Base-by-base conservation (phyloP, 2,113 vertebrate species). In the Hyla sarda region DNA sequence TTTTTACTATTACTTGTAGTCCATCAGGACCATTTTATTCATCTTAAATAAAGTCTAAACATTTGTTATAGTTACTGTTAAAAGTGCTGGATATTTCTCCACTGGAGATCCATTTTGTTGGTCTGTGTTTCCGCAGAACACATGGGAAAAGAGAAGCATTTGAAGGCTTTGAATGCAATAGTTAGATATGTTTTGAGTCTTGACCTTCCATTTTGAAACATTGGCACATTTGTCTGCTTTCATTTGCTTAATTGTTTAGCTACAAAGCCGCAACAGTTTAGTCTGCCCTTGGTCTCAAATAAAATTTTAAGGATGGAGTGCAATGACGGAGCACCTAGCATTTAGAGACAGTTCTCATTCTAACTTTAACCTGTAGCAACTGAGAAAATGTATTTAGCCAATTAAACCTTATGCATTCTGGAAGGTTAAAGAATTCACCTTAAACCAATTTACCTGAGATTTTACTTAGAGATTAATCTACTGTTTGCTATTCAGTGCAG, bases 401-500 rank as follows among this genome's bases (percentile, higher is more conserved):
- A 71, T 86, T 80, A 79, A 80, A 86, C 69, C 32, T 47, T 47
- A 58, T 45, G 17, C 13, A 25, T 76, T 37, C 45, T 81, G 21
- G 34, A 79, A 80, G 84, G 76, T 86, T 80, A 86, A 77, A 78
- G 48, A 86, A 81, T 54, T 34, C 62, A 86, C 77, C 76, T 86
- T n/a, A 72, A 58, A 80, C 16, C 84, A 86, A 86, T 86, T 52
- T 81, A 80, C 48, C 75, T 67, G 30, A 71, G n/a, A 72, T 80
- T 23, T 37, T 86, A 45, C 25, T 81, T 80, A n/a, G 65, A 80
- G 23, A 73, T 86, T 86, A 86, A 86, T 86, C 84, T 86, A 45
- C 84, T 80, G 84, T 65, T 86, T 86, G 76, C 76, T 56, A 86
- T 86, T 60, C 84, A 56, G 37, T 37, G 34, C 84, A 81, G 23